Conservation (phyloP, 2,888 invertebrate species). For the Synanthedon formicaeformis region DNA sequence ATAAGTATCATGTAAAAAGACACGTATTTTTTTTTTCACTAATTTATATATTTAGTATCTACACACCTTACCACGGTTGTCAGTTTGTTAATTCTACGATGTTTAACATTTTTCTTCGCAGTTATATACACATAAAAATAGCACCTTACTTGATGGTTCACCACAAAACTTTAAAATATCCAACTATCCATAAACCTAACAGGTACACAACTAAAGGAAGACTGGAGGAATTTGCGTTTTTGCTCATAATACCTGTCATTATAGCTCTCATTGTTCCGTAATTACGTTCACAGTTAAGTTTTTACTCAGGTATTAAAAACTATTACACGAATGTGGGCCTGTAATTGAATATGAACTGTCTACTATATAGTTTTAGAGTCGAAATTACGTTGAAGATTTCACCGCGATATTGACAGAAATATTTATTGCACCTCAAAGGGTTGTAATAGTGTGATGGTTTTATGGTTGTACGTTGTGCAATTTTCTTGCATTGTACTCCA, state of each 20-base stretch:
- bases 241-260: constrained; percentile 47
- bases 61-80: too few relatives aligned
- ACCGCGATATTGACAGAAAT: constrained; percentile 32
- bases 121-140: too few relatives aligned
- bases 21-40: too few relatives aligned
- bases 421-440: constrained; percentile 66
- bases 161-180: neutral
- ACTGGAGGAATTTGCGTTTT: constrained; percentile 38
- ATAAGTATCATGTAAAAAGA: too few relatives aligned
- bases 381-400: constrained; percentile 8
- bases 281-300: constrained; percentile 51
- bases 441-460: constrained; percentile 58
- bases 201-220: constrained; percentile 28
- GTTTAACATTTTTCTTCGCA: too few relatives aligned
- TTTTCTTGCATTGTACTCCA: constrained; percentile 50
- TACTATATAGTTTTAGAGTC: constrained; percentile 10
- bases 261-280: constrained; percentile 50
- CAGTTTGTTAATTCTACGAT: too few relatives aligned
- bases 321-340: neutral
- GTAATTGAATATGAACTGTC: constrained; percentile 12
- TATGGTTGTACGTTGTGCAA: constrained; percentile 61
- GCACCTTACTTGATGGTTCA: too few relatives aligned
- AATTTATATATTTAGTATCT: too few relatives aligned
- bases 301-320: constrained; percentile 23
- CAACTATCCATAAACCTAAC: constrained; percentile 6